These are phyloP conservation scores for Brachirus orientalis DNA, from an alignment of 2,113 vertebrate genomes.

Conservation along the genomic window DNA sequence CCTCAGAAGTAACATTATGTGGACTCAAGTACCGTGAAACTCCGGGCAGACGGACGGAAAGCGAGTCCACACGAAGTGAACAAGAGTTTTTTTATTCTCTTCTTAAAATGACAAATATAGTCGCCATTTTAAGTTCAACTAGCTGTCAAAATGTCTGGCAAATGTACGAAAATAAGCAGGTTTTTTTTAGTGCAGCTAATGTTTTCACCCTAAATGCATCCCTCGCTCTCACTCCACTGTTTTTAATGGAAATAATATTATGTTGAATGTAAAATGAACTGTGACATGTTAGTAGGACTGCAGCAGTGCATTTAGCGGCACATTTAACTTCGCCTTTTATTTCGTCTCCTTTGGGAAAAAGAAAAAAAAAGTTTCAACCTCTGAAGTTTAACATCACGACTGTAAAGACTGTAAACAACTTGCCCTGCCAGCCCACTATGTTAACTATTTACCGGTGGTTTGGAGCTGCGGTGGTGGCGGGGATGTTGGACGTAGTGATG, in stretches of 20 bases:
- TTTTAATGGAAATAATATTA: too few relatives aligned
- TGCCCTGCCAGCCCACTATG: too few relatives aligned
- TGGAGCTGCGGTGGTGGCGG: conserved; percentile 5
- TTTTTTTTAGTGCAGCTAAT: not conserved
- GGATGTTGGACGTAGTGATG: conserved; percentile 59
- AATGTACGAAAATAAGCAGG: not conserved
- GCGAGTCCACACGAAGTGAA: conserved; percentile 1
- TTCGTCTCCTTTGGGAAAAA: not conserved
- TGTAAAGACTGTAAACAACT: too few relatives aligned
- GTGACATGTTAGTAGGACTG: not conserved
- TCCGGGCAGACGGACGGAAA: conserved; percentile 18
- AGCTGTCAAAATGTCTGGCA: not conserved
- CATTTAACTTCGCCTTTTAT: not conserved
- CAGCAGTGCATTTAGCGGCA: not conserved
- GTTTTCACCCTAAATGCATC: too few relatives aligned
- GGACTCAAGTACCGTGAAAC: conserved; percentile 51
- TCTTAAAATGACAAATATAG: conserved; percentile 9
- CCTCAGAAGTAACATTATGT: conserved; percentile 30
- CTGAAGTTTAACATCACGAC: conserved; percentile 9
- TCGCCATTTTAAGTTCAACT: conserved; percentile 47
- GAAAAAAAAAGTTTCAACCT: conserved; percentile 60
- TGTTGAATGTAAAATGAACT: not conserved
- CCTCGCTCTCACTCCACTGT: too few relatives aligned
- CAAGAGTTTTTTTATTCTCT: conserved; percentile 4
- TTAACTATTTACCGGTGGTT: conserved; percentile 52